Conservation (phyloP, 2,113 vertebrate species). For the Archilochus colubris region DNA sequence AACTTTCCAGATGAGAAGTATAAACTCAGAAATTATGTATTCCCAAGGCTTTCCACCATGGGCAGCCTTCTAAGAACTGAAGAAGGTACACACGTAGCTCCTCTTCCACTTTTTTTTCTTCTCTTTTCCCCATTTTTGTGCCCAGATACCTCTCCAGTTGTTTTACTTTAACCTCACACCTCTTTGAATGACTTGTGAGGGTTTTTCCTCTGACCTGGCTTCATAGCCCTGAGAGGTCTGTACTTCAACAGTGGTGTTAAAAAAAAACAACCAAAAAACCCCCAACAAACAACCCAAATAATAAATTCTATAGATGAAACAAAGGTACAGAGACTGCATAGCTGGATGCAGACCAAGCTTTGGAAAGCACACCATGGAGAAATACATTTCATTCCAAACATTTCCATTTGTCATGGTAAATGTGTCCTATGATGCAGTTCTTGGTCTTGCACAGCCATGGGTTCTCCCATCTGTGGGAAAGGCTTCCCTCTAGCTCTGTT, state of each 20-base stretch:
- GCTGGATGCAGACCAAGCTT: not conserved
- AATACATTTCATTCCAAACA: not conserved
- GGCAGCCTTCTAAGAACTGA: not conserved
- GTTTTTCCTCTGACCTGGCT: not conserved
- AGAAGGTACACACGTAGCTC: not conserved
- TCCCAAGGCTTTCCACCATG: not conserved
- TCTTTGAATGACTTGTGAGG: not conserved
- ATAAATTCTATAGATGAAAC: not conserved
- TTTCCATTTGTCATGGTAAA: not conserved
- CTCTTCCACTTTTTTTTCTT: not conserved
- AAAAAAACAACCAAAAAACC: too few species aligned
- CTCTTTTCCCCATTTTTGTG: not conserved
- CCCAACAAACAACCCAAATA: too few species aligned
- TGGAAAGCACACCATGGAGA: not conserved
- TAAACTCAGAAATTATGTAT: not conserved
- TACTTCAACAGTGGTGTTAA: not conserved
- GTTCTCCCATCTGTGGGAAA: not conserved
- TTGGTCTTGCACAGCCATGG: accelerated
- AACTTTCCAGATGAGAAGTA: not conserved
- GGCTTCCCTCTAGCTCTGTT: not conserved
- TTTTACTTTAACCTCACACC: not conserved
- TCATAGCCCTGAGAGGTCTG: not conserved
- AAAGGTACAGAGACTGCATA: accelerated
- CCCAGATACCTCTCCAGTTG: accelerated
- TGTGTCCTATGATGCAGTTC: accelerated